A percentile compares a stretch with the other conserved stretches of the same genome.
phyloP scores from a whole-genome alignment of 1,140 invertebrate species.

The Tribolium castaneum region DNA sequence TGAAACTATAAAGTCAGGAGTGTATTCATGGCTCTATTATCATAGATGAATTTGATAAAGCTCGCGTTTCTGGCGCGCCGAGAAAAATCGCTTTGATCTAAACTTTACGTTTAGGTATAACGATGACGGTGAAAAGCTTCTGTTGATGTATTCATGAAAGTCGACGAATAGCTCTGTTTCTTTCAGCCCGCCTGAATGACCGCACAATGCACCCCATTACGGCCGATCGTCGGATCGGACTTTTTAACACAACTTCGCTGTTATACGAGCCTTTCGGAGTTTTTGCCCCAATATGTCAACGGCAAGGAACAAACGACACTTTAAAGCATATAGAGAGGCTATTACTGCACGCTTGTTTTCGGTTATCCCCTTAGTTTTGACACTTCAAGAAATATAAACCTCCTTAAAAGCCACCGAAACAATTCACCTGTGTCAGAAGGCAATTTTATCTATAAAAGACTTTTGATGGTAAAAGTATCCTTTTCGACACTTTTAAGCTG shows the following conservation, averaged over 20 bases:
- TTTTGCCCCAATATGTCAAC: not conserved
- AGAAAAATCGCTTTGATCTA: constrained; percentile 10
- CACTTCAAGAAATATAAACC: not conserved
- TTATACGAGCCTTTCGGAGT: not conserved
- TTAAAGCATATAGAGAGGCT: not conserved
- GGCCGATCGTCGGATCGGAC: constrained; percentile 6
- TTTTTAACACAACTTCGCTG: constrained; percentile 19
- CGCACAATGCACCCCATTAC: constrained; percentile 17
- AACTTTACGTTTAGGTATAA: constrained; percentile 1
- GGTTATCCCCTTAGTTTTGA: not conserved
- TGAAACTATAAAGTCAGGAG: not conserved
- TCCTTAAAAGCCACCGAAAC: no score
- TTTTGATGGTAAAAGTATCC: no score
- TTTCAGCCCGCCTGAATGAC: constrained; percentile 3
- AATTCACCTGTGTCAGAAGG: no score
- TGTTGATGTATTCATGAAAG: constrained; percentile 21
- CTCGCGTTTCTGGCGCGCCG: not conserved
- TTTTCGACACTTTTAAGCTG: no score
- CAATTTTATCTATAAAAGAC: no score
- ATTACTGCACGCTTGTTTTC: not conserved
- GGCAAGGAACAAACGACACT: not conserved
- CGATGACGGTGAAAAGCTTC: constrained; percentile 21
- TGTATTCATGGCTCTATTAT: not conserved
- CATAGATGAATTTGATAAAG: constrained; percentile 6
- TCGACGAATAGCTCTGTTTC: constrained; percentile 28